Percentiles rank a stretch among this genome's conserved stretches.
These are phyloP conservation scores for Pachypanchax playfairii DNA, from an alignment of 2,113 vertebrate genomes.

Conservation along the genomic window DNA sequence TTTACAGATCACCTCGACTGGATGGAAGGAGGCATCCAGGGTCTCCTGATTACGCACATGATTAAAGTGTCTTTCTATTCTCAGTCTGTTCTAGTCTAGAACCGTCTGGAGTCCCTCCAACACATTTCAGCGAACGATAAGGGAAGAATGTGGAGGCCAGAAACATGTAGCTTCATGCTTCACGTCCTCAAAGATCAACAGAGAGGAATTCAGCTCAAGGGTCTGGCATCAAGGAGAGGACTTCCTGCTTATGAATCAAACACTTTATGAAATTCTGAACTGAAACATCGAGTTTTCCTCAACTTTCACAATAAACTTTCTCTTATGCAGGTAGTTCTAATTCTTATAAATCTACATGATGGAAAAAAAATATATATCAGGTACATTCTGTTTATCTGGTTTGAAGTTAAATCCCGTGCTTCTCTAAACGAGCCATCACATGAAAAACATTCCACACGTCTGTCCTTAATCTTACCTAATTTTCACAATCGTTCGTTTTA, in stretches of 20 bases:
- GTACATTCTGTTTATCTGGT: neutral
- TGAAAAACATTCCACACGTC: neutral
- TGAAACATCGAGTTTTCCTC: neutral
- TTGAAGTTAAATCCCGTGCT: neutral
- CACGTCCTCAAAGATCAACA: constrained; percentile 27
- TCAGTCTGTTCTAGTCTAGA: constrained; percentile 4
- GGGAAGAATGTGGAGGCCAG: constrained; percentile 51
- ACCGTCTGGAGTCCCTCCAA: constrained; percentile 38
- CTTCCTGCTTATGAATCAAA: constrained; percentile 22
- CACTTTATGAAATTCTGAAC: neutral
- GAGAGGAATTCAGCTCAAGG: constrained; percentile 28
- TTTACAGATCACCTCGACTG: neutral
- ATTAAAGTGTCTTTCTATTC: constrained; percentile 3
- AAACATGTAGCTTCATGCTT: constrained; percentile 59
- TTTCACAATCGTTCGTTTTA: neutral
- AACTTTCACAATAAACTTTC: neutral
- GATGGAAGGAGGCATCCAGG: neutral
- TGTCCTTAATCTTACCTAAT: neutral
- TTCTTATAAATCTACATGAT: neutral
- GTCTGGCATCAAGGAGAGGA: neutral
- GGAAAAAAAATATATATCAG: too few relatives aligned
- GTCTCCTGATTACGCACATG: neutral
- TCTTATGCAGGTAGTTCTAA: neutral
- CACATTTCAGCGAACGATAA: constrained; percentile 52
- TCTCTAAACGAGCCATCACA: neutral